phyloP scores from a whole-genome alignment of 2,113 vertebrate genomes.

The Platichthys flesus region DNA sequence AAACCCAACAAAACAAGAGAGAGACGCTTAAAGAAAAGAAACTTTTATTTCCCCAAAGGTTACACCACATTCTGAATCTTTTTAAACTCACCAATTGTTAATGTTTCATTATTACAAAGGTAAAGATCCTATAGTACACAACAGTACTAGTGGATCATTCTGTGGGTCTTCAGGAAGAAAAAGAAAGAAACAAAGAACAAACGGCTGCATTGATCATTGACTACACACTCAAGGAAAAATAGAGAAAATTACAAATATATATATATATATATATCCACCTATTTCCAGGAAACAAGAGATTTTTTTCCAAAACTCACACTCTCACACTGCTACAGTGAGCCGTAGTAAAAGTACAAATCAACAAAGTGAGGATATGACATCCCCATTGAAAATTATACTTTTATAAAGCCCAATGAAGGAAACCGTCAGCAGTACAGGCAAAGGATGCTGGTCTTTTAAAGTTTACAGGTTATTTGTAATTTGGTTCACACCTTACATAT shows the following conservation, averaged over 20 bases:
- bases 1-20: background rate
- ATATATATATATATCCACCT: conserved; percentile 66
- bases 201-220: conserved; percentile 57
- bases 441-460: conserved; percentile 61
- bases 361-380: conserved; percentile 37
- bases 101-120: conserved; percentile 65
- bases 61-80: conserved; percentile 70
- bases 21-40: conserved; percentile 48
- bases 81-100: conserved; percentile 57
- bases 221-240: conserved; percentile 69
- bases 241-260: conserved; percentile 79
- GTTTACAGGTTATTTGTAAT: conserved; percentile 61
- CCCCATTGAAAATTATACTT: conserved; percentile 60
- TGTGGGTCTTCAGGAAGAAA: conserved; percentile 49
- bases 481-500: conserved; percentile 71
- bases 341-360: conserved; percentile 59
- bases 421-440: conserved; percentile 59
- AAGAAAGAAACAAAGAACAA: conserved; percentile 42
- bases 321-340: conserved; percentile 52
- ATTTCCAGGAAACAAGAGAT: conserved; percentile 69
- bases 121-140: conserved; percentile 27
- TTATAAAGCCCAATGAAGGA: conserved; percentile 27
- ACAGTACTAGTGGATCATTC: conserved; percentile 40
- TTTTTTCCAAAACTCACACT: conserved; percentile 65
- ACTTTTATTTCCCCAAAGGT: conserved; percentile 66